Conservation (phyloP, 1,140 invertebrate species). For the Apis cerana region DNA sequence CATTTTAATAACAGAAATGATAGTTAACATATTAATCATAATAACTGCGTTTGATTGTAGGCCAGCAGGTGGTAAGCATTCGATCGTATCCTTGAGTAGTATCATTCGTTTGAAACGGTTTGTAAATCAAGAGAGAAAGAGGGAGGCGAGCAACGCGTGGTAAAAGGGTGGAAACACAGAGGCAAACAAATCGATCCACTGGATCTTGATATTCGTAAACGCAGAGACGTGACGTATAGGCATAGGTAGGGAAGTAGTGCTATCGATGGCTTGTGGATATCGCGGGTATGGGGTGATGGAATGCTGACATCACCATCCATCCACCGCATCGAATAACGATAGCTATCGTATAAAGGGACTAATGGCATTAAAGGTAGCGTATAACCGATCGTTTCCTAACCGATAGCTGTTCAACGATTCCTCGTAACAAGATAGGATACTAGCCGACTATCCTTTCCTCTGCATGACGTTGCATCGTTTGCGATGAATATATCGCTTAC, state of each 20-base stretch:
- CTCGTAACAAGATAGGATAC: conserved; percentile 27
- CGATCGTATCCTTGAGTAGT: not conserved
- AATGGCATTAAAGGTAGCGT: conserved; percentile 61
- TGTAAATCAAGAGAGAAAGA: not conserved
- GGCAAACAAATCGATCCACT: conserved; percentile 24
- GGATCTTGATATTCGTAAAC: conserved; percentile 34
- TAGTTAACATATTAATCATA: no score
- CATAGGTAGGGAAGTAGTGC: not conserved
- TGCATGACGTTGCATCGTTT: not conserved
- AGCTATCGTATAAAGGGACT: conserved; percentile 58
- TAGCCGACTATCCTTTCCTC: not conserved
- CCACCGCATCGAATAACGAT: conserved; percentile 62
- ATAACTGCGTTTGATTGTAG: no score
- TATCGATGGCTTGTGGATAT: conserved; percentile 36
- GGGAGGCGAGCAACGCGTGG: not conserved
- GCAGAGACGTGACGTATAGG: conserved; percentile 19
- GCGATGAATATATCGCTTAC: conserved; percentile 33
- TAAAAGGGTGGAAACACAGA: conserved; percentile 12
- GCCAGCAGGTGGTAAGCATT: not conserved
- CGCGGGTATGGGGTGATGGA: conserved; percentile 55
- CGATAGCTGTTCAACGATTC: not conserved
- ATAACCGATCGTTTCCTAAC: conserved; percentile 51
- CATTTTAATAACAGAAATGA: not conserved
- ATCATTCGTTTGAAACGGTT: not conserved
- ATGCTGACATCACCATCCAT: conserved; percentile 65